These are phyloP conservation scores for Zelostemma sp. DNA, from an alignment of 1,140 invertebrate genomes.

Conservation along the genomic window DNA sequence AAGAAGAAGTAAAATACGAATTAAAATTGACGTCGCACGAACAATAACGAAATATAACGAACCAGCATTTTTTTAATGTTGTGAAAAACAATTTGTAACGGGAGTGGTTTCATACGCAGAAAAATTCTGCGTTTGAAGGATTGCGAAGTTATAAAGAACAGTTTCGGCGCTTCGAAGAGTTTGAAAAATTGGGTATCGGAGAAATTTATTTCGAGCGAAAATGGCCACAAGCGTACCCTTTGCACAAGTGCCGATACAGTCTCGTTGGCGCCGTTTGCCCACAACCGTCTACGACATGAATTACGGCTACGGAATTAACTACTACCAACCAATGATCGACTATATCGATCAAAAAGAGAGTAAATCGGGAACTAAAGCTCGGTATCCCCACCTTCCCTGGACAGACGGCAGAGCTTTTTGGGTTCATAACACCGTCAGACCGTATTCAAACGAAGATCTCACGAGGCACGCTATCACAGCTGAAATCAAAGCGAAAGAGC, in stretches of 20 bases:
- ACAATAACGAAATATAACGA: background rate
- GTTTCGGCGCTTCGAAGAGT: too few species aligned
- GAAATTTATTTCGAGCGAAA: slow-evolving; percentile 3
- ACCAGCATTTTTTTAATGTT: slow-evolving; percentile 10
- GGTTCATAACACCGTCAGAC: slow-evolving; percentile 69
- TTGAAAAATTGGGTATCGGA: background rate
- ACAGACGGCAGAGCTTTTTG: slow-evolving; percentile 74
- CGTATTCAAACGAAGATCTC: slow-evolving; percentile 76
- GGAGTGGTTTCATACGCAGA: too few species aligned
- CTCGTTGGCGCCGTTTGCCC: slow-evolving; percentile 65
- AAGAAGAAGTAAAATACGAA: slow-evolving; percentile 7
- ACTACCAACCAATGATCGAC: slow-evolving; percentile 87
- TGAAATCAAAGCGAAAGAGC: slow-evolving; percentile 76
- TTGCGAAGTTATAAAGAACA: too few species aligned
- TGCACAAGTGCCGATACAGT: slow-evolving; percentile 67
- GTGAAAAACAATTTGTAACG: background rate
- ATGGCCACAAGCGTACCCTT: slow-evolving; percentile 61
- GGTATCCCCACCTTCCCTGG: slow-evolving; percentile 75
- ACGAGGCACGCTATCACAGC: slow-evolving; percentile 74
- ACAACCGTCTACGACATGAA: slow-evolving; percentile 82
- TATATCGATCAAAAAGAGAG: slow-evolving; percentile 76
- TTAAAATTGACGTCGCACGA: too few species aligned
- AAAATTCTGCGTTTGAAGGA: too few species aligned
- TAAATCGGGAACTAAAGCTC: slow-evolving; percentile 61
- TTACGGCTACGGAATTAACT: slow-evolving; percentile 84